phyloP scores from a whole-genome alignment of 2,113 vertebrate genomes.

The Leptobrachium ailaonicum region DNA sequence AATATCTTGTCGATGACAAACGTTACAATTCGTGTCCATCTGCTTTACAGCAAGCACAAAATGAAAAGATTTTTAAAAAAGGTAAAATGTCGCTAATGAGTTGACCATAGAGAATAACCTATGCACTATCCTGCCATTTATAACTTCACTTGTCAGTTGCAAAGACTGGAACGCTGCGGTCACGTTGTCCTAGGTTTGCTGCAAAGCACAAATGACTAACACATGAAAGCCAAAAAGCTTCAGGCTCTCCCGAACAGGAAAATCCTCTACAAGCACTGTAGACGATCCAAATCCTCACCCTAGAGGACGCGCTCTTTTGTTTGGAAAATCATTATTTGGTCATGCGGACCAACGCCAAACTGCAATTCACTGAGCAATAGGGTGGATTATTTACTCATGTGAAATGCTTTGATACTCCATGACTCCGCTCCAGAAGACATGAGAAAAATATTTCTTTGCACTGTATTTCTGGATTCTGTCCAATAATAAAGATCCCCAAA shows the following conservation, averaged over 20 bases:
- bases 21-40: conserved; percentile 7
- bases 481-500: conserved; percentile 17
- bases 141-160: neutral
- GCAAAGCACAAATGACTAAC: conserved; percentile 22
- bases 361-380: conserved; percentile 33
- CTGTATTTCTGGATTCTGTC: conserved; percentile 10
- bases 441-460: conserved; percentile 37
- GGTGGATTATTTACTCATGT: conserved; percentile 36
- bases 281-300: conserved; percentile 31
- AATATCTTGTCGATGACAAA: neutral
- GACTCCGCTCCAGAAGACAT: conserved; percentile 26
- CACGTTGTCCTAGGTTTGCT: conserved; percentile 13
- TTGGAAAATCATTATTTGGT: conserved; percentile 21
- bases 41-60: neutral
- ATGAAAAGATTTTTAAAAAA: no score
- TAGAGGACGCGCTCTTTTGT: conserved; percentile 16
- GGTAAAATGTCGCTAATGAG: neutral
- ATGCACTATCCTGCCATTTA: neutral
- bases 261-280: conserved; percentile 35
- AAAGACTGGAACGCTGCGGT: conserved; percentile 9
- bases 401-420: conserved; percentile 41
- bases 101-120: neutral
- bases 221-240: conserved; percentile 27
- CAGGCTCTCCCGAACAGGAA: conserved; percentile 41
- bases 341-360: conserved; percentile 30